These are phyloP conservation scores for Nanorana parkeri DNA, from an alignment of 2,113 vertebrate genomes.

Conservation along the genomic window DNA sequence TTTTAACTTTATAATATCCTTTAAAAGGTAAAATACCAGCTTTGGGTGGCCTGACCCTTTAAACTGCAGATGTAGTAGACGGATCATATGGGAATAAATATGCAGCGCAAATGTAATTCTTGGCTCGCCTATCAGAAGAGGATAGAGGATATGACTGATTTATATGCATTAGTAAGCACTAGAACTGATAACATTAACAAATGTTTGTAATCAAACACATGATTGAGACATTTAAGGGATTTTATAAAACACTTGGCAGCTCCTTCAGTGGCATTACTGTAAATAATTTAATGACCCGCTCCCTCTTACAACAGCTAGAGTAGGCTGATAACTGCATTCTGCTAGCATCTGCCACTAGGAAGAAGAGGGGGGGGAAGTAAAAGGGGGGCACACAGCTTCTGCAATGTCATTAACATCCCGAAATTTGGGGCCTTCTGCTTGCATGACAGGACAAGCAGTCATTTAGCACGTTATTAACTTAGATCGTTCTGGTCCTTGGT, in stretches of 20 bases:
- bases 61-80: background rate
- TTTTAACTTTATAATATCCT: too few relatives aligned
- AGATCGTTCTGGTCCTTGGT: constrained; percentile 1
- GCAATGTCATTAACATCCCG: background rate
- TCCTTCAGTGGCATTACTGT: constrained; percentile 28
- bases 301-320: constrained; percentile 21
- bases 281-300: constrained; percentile 48
- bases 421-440: constrained; percentile 11
- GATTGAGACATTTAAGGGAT: constrained; percentile 35
- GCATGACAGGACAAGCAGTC: constrained; percentile 26
- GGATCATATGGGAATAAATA: background rate
- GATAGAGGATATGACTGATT: background rate
- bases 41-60: too few relatives aligned
- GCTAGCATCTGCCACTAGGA: constrained; percentile 30
- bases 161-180: constrained; percentile 15
- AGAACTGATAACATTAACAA: constrained; percentile 15
- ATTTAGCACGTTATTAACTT: constrained; percentile 44
- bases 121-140: constrained; percentile 13
- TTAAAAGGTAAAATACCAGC: too few relatives aligned
- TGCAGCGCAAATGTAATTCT: constrained; percentile 15
- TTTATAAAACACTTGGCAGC: constrained; percentile 40
- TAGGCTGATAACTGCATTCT: constrained; percentile 14
- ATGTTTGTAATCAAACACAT: constrained; percentile 45
- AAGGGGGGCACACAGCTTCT: background rate
- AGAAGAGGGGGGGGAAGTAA: background rate